Conservation (phyloP, 2,888 invertebrate genomes). For the Oscheius sp. region DNA sequence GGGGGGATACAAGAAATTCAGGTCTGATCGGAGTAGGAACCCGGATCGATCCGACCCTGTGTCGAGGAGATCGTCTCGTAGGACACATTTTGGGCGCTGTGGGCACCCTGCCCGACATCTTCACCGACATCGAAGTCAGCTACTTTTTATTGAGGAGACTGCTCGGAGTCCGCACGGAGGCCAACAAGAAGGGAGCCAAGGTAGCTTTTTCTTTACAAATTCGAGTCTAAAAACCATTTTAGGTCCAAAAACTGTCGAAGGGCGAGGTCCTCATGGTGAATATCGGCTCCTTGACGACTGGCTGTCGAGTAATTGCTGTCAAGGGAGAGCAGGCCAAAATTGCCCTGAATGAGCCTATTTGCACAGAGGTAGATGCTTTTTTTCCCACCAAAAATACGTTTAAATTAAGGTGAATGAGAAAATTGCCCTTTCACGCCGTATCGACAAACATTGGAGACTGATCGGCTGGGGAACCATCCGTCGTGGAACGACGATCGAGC, state of each 20-base stretch:
- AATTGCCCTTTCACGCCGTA: slow-evolving; percentile 96
- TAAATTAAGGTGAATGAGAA: slow-evolving; percentile 83
- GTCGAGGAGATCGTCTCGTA: slow-evolving; percentile 96
- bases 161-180: slow-evolving; percentile 96
- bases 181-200: slow-evolving; percentile 97
- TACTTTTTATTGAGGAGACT: slow-evolving; percentile 94
- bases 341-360: slow-evolving; percentile 92
- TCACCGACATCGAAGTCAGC: slow-evolving; percentile 86
- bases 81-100: slow-evolving; percentile 93
- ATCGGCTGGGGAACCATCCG: slow-evolving; percentile 99
- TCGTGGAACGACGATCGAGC: slow-evolving; percentile 94
- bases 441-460: slow-evolving; percentile 99
- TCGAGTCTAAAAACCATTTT: background rate
- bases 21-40: slow-evolving; percentile 98
- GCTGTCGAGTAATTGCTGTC: slow-evolving; percentile 79
- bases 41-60: slow-evolving; percentile 97
- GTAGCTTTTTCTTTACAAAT: slow-evolving; percentile 76
- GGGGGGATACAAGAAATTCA: background rate
- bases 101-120: slow-evolving; percentile 92
- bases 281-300: slow-evolving; percentile 97
- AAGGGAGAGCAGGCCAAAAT: slow-evolving; percentile 83
- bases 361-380: slow-evolving; percentile 83
- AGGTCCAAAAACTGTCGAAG: slow-evolving; percentile 57
- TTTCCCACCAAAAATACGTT: background rate
- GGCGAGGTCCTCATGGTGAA: slow-evolving; percentile 86